Percentiles rank a stretch among this genome's conserved stretches.
Conservation (phyloP, 1,140 invertebrate genomes). For the Diploscapter pachys region DNA sequence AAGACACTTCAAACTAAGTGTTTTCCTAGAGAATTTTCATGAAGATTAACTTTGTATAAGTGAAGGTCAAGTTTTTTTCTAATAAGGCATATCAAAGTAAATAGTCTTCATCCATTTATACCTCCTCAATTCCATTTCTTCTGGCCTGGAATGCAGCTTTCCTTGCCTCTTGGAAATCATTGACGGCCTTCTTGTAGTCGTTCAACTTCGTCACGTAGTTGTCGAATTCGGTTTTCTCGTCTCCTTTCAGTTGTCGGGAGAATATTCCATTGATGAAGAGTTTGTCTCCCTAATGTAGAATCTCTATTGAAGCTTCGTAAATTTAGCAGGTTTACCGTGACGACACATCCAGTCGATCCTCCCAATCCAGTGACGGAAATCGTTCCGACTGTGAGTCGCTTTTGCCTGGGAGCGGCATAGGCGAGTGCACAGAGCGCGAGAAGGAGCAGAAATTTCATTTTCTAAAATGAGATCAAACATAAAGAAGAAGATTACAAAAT, state of each 20-base stretch:
- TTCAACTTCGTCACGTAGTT: constrained; percentile 28
- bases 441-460: constrained; percentile 29
- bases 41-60: not conserved
- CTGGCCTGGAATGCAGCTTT: not conserved
- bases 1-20: no score
- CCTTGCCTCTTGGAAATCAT: constrained; percentile 1
- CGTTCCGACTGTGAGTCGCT: constrained; percentile 40
- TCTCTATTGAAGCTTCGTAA: not conserved
- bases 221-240: constrained; percentile 28
- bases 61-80: not conserved
- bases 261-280: constrained; percentile 40
- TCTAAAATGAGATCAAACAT: not conserved
- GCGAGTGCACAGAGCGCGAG: constrained; percentile 13
- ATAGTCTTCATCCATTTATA: not conserved
- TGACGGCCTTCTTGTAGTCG: constrained; percentile 33
- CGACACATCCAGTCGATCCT: constrained; percentile 41
- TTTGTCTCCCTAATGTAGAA: constrained; percentile 29
- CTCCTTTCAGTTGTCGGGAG: constrained; percentile 29
- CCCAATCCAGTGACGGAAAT: constrained; percentile 28
- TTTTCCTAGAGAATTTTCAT: no score
- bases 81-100: not conserved
- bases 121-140: constrained; percentile 5
- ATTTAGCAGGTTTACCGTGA: constrained; percentile 27
- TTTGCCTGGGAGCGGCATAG: constrained; percentile 25
- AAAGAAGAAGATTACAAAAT: no score